These are phyloP conservation scores for Adelosebastes latens DNA, from an alignment of 2,797 vertebrate species.

Conservation along the genomic window DNA sequence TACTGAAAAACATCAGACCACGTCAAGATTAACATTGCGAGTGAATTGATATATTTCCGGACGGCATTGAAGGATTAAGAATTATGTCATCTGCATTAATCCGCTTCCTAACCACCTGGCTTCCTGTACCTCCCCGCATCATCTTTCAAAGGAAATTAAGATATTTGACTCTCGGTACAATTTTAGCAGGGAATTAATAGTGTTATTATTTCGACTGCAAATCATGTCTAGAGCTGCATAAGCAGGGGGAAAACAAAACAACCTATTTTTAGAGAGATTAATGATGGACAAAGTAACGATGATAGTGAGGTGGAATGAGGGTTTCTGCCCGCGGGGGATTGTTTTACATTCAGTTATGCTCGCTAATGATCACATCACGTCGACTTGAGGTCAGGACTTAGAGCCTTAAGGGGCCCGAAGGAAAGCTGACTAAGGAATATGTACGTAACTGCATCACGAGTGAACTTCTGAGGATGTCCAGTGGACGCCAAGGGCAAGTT, in stretches of 20 bases:
- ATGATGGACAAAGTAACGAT: conserved; percentile 41
- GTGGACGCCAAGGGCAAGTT: conserved; percentile 58
- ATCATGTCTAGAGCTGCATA: conserved; percentile 30
- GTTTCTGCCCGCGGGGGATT: conserved; percentile 32
- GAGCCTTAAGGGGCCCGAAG: conserved; percentile 24
- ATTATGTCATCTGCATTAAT: conserved; percentile 76
- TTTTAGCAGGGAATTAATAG: conserved; percentile 52
- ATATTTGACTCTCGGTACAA: conserved; percentile 49
- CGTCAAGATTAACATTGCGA: conserved; percentile 55
- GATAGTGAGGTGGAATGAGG: conserved; percentile 18
- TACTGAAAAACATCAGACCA: conserved; percentile 45
- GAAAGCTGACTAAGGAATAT: conserved; percentile 65
- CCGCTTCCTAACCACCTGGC: conserved; percentile 62
- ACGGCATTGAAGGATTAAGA: conserved; percentile 71
- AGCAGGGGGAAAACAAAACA: conserved; percentile 35
- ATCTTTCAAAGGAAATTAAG: conserved; percentile 69
- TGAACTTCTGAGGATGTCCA: conserved; percentile 46
- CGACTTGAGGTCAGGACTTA: conserved; percentile 49
- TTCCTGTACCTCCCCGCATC: conserved; percentile 53
- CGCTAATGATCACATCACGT: conserved; percentile 56
- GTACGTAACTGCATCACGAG: not conserved
- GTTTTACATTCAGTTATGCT: conserved; percentile 47
- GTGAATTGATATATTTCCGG: conserved; percentile 71
- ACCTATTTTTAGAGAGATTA: conserved; percentile 65
- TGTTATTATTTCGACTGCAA: conserved; percentile 42